A percentile compares a stretch with the other conserved stretches of the same genome.
phyloP scores from a whole-genome alignment of 2,797 vertebrate genomes.

The Helostoma temminkii region DNA sequence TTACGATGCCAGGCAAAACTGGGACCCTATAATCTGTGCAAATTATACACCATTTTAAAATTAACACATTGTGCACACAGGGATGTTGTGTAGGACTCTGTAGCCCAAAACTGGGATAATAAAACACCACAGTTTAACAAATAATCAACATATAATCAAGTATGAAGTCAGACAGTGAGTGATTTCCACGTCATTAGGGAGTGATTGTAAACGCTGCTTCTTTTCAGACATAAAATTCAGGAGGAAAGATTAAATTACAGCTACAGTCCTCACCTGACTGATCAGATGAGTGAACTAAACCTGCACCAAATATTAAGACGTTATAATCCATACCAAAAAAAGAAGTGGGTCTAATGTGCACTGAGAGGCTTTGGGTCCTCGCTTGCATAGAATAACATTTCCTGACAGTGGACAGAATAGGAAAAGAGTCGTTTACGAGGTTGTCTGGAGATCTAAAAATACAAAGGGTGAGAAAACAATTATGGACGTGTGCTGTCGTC shows the following conservation, averaged over 20 bases:
- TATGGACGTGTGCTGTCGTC: constrained; percentile 61
- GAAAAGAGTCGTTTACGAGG: constrained; percentile 58
- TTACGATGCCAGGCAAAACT: constrained; percentile 25
- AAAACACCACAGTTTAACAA: constrained; percentile 32
- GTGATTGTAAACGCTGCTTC: constrained; percentile 1
- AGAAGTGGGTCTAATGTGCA: constrained; percentile 35
- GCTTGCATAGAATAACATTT: constrained; percentile 58
- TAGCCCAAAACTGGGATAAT: constrained; percentile 24
- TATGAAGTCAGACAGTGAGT: neutral
- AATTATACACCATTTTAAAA: constrained; percentile 36
- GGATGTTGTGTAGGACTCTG: constrained; percentile 10
- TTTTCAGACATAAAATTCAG: constrained; percentile 27
- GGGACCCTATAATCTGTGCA: constrained; percentile 29
- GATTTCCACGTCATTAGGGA: constrained; percentile 13
- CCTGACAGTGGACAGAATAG: constrained; percentile 68
- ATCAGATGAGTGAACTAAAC: constrained; percentile 30
- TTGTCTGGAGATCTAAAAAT: constrained; percentile 72
- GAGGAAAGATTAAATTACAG: constrained; percentile 25
- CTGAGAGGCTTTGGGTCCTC: constrained; percentile 43
- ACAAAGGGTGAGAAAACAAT: constrained; percentile 69
- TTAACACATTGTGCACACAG: constrained; percentile 42
- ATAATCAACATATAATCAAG: constrained; percentile 27
- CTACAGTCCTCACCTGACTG: constrained; percentile 29
- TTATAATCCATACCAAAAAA: constrained; percentile 17
- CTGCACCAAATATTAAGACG: constrained; percentile 22